A percentile compares a stretch with the other conserved stretches of the same genome.
Evolutionary conservation across 2,113 vertebrate species (phyloP).

Genomic region (Dascyllus trimaculatus): DNA sequence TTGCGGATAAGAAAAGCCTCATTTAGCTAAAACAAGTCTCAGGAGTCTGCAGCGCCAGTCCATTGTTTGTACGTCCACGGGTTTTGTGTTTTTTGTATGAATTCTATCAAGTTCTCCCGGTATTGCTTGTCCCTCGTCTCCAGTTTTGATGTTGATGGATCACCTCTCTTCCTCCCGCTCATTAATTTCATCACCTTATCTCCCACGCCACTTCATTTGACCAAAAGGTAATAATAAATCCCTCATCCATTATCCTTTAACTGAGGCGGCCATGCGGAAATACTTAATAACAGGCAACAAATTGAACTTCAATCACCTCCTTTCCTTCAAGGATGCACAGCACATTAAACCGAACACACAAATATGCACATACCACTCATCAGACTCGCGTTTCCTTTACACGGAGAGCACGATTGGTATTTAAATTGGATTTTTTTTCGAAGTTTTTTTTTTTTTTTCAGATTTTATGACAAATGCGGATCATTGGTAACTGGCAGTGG

Average conservation of each 20-base stretch:
- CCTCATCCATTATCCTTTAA: slow-evolving; percentile 99
- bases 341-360: slow-evolving; percentile 88
- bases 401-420: background rate
- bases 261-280: slow-evolving; percentile 97
- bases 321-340: slow-evolving; percentile 88
- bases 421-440: slow-evolving; percentile 36
- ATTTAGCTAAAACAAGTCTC: background rate
- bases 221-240: slow-evolving; percentile 99
- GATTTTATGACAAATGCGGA: slow-evolving; percentile 51
- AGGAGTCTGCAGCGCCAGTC: background rate
- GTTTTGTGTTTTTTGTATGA: slow-evolving; percentile 57
- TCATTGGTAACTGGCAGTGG: slow-evolving; percentile 41
- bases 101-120: slow-evolving; percentile 84
- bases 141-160: slow-evolving; percentile 93
- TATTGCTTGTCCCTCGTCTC: slow-evolving; percentile 79
- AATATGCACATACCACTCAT: slow-evolving; percentile 55
- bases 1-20: background rate
- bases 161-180: slow-evolving; percentile 95
- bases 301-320: slow-evolving; percentile 99
- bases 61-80: slow-evolving; percentile 73
- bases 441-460: slow-evolving; percentile 2
- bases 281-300: slow-evolving; percentile 99
- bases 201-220: slow-evolving; percentile 99
- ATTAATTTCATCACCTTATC: slow-evolving; percentile 99
- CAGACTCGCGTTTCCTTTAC: slow-evolving; percentile 7